These are phyloP conservation scores for Melieria picta DNA, from an alignment of 2,888 invertebrate species.

Conservation along the genomic window DNA sequence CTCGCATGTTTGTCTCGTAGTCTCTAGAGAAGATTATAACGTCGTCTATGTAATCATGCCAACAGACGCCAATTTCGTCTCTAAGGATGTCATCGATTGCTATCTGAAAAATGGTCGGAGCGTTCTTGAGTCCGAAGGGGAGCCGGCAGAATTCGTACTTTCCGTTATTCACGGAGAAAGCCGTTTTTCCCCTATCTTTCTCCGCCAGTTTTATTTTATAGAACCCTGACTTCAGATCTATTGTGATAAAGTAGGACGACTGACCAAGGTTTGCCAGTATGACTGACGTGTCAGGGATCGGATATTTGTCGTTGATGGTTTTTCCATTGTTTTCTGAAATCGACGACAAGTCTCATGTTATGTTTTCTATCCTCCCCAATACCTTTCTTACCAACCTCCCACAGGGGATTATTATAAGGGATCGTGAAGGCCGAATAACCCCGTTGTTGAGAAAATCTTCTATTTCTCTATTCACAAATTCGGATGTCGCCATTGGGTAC, in stretches of 20 bases:
- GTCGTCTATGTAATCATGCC: conserved; percentile 31
- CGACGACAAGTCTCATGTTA: conserved; percentile 14
- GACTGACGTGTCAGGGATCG: not conserved
- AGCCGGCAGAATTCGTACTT: conserved; percentile 9
- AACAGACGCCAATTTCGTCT: not conserved
- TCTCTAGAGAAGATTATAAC: conserved; percentile 2
- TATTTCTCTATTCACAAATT: conserved; percentile 13
- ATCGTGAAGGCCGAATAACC: conserved; percentile 13
- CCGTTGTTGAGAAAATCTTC: not conserved
- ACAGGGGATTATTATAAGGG: not conserved
- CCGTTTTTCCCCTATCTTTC: conserved; percentile 30
- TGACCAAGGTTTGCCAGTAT: conserved; percentile 27
- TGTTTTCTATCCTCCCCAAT: conserved; percentile 12
- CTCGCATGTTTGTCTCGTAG: conserved; percentile 10
- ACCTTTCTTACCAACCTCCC: conserved; percentile 6
- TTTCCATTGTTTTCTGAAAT: conserved; percentile 14
- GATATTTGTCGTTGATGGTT: not conserved
- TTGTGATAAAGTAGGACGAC: conserved; percentile 19
- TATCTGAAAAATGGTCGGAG: conserved; percentile 17
- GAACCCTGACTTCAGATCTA: conserved; percentile 26
- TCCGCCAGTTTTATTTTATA: conserved; percentile 32
- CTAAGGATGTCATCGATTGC: conserved; percentile 13
- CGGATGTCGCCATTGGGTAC: conserved; percentile 12
- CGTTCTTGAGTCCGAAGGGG: conserved; percentile 24
- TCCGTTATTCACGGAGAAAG: conserved; percentile 8